Evolutionary conservation across 2,113 vertebrate species (phyloP).

Genomic region (Coracopsis vasa): DNA sequence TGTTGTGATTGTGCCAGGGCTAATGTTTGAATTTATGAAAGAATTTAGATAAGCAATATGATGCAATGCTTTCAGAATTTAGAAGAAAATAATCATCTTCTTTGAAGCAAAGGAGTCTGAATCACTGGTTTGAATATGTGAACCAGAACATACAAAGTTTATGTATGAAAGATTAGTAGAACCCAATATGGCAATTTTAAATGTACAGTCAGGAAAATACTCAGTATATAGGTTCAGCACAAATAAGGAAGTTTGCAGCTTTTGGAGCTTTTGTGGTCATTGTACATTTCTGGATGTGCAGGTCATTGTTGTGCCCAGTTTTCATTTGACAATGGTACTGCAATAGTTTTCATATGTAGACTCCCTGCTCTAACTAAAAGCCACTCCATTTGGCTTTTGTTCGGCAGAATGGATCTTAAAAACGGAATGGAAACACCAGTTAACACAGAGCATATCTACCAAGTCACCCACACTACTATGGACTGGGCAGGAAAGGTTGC

Average conservation of each 20-base stretch:
- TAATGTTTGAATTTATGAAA: constrained; percentile 38
- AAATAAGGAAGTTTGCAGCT: neutral
- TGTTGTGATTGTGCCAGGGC: constrained; percentile 6
- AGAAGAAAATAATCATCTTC: constrained; percentile 23
- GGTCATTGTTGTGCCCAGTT: neutral
- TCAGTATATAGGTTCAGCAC: neutral
- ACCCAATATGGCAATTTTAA: neutral
- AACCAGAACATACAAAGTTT: neutral
- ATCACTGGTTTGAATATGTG: neutral
- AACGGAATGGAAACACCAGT: neutral
- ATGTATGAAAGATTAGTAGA: neutral
- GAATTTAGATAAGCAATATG: constrained; percentile 59
- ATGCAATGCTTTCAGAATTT: constrained; percentile 44
- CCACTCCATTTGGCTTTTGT: neutral
- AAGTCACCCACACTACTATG: neutral
- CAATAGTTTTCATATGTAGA: neutral
- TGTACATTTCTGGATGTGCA: neutral
- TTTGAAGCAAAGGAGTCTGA: constrained; percentile 2
- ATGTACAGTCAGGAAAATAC: neutral
- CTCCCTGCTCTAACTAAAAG: neutral
- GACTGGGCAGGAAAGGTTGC: neutral
- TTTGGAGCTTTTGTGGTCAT: neutral
- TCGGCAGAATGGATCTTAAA: neutral
- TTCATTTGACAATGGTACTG: neutral
- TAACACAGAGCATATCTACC: neutral